Conservation (phyloP, 2,888 invertebrate species). For the Hyalella azteca region DNA sequence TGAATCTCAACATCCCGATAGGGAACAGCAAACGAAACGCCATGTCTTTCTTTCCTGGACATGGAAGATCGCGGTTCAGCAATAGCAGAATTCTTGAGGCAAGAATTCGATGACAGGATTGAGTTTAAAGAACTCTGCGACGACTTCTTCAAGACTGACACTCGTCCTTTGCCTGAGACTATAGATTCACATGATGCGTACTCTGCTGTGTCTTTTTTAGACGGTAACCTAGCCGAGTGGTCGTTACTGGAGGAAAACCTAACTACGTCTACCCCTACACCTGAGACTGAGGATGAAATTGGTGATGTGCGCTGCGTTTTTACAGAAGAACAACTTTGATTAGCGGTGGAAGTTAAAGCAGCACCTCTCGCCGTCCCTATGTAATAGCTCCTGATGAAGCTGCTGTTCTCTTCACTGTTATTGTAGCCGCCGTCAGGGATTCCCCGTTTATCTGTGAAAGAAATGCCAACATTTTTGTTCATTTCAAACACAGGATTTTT, state of each 20-base stretch:
- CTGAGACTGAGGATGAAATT: not conserved
- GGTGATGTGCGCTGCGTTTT: not conserved
- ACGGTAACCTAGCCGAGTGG: not conserved
- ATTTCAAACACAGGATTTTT: no score
- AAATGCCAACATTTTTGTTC: no score
- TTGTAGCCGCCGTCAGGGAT: conserved; percentile 61
- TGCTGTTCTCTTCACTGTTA: conserved; percentile 60
- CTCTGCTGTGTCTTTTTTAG: not conserved
- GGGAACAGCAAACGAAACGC: conserved; percentile 35
- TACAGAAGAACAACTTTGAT: conserved; percentile 21
- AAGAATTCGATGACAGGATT: conserved; percentile 25
- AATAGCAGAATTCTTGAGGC: not conserved
- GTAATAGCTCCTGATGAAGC: conserved; percentile 61
- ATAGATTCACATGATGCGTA: conserved; percentile 34
- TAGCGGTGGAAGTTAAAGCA: conserved; percentile 61
- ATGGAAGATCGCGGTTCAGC: not conserved
- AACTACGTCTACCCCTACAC: not conserved
- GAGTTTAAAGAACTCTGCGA: conserved; percentile 25
- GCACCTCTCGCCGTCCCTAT: conserved; percentile 62
- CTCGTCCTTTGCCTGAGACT: conserved; percentile 25
- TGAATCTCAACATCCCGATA: not conserved
- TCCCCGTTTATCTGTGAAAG: conserved; percentile 61
- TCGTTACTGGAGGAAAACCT: not conserved
- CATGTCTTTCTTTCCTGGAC: conserved; percentile 17
- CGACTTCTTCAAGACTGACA: conserved; percentile 31